Base-by-base conservation (phyloP, 2,888 invertebrate genomes). In the Pocota personata region DNA sequence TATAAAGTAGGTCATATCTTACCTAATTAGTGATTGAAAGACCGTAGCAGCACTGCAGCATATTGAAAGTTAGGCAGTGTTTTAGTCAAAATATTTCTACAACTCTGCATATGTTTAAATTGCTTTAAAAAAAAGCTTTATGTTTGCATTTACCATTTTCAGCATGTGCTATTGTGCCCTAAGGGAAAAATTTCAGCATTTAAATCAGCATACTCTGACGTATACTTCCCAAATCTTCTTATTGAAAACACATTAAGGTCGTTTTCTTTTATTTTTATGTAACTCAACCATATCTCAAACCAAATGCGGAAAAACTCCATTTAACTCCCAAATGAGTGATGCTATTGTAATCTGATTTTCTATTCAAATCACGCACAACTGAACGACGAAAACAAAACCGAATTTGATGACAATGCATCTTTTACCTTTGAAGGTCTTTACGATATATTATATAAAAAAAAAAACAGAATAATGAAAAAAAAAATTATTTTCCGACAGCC, bases 361-460 rank as follows among this genome's bases (percentile, higher is more conserved):
- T n/a, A 72, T 57, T 64, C 78, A 62, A 48, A 37, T 57, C 71
- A 72, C 50, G 46, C 30, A 72, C 72, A 7, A 71, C 24, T n/a
- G 16, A 75, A 50, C 32, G 14, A 60, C 67, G 35, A 37, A 46
- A 35, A 48, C 58, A 35, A 69, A 71, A 19, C 27, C 37, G 37
- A 64, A 55, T 78, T 78, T 46, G 55, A 78, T 71, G 78, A 35
- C 69, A 71, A 48, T 71, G 72, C 78, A 79, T 71, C 46, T 64
- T 64, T 43, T 35, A 55, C 57, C 78, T 43, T 19, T 43, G 30
- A 71, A 71, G 71, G 64, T 32, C 43, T 60, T 30, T 16, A 4
- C 27, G 8, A 48, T n/a, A n/a, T n/a, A n/a, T n/a, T n/a, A 35
- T 27, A n/a, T 27, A 30, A 5, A 64, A 21, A 32, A 30, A 75